A percentile compares a stretch with the other conserved stretches of the same genome.
phyloP scores from a whole-genome alignment of 2,888 invertebrate genomes.

The Nymphalis c-album region DNA sequence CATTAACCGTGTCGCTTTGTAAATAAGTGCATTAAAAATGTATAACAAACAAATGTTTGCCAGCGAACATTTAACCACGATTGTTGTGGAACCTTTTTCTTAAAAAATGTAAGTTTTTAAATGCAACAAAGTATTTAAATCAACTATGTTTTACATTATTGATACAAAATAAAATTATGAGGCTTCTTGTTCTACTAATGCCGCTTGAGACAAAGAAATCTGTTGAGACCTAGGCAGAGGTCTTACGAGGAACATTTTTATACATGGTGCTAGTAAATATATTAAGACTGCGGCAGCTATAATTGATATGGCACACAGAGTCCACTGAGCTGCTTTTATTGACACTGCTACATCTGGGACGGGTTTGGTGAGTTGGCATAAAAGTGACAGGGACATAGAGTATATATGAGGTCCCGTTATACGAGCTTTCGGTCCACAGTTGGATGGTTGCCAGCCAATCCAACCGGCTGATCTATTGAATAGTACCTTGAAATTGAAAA shows the following conservation, averaged over 20 bases:
- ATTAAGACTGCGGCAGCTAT: constrained; percentile 61
- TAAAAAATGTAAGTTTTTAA: too few species aligned
- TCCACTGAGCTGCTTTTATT: constrained; percentile 69
- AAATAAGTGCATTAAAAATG: too few species aligned
- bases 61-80: too few species aligned
- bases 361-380: constrained; percentile 52
- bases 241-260: constrained; percentile 55
- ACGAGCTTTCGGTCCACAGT: constrained; percentile 66
- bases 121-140: too few species aligned
- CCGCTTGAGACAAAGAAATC: constrained; percentile 66
- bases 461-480: constrained; percentile 76
- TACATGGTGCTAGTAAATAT: constrained; percentile 65
- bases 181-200: constrained; percentile 59
- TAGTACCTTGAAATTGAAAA: constrained; percentile 56
- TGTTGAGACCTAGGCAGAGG: constrained; percentile 55
- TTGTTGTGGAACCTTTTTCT: too few species aligned
- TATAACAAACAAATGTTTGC: too few species aligned
- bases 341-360: constrained; percentile 56
- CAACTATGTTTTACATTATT: background rate
- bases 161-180: background rate
- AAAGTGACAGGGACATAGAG: constrained; percentile 49
- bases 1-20: too few species aligned
- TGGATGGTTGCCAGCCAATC: constrained; percentile 70
- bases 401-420: constrained; percentile 67
- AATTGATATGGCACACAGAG: constrained; percentile 60